phyloP scores from a whole-genome alignment of 2,888 invertebrate species.

The Leptinotarsa juncta region DNA sequence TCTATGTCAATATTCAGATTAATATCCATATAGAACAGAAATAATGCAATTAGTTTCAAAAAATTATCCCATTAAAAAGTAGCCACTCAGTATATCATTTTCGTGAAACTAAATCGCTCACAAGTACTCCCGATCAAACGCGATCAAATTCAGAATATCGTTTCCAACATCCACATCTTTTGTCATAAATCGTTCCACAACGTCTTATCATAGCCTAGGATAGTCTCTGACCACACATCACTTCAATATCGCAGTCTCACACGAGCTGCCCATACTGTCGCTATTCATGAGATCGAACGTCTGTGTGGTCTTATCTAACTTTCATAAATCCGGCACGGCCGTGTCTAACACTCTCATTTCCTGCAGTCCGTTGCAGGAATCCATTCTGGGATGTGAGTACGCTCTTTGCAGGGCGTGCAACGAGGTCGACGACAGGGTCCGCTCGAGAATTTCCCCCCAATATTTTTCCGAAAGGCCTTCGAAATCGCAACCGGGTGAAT shows the following conservation, averaged over 20 bases:
- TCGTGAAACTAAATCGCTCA: no score
- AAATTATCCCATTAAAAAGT: no score
- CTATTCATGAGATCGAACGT: conserved; percentile 59
- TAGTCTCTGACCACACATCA: conserved; percentile 46
- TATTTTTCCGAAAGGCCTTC: conserved; percentile 70
- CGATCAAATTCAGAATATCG: no score
- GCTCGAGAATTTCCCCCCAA: conserved; percentile 79
- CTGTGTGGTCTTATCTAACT: conserved; percentile 65
- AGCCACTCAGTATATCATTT: no score
- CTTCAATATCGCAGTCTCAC: conserved; percentile 58
- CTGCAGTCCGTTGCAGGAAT: conserved; percentile 62
- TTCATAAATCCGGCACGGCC: conserved; percentile 65
- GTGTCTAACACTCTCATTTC: conserved; percentile 62
- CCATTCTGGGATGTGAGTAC: conserved; percentile 57
- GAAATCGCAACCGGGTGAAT: conserved; percentile 67
- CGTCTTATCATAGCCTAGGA: neutral
- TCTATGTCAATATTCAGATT: no score
- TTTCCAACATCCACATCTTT: no score
- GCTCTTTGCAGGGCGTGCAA: conserved; percentile 71
- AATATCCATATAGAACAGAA: no score
- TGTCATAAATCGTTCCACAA: neutral
- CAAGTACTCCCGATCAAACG: no score
- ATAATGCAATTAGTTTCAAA: no score
- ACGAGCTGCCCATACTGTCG: conserved; percentile 62
- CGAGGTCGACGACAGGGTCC: conserved; percentile 81